phyloP scores from a whole-genome alignment of 2,113 vertebrate genomes.

The Corythornis vintsioides region DNA sequence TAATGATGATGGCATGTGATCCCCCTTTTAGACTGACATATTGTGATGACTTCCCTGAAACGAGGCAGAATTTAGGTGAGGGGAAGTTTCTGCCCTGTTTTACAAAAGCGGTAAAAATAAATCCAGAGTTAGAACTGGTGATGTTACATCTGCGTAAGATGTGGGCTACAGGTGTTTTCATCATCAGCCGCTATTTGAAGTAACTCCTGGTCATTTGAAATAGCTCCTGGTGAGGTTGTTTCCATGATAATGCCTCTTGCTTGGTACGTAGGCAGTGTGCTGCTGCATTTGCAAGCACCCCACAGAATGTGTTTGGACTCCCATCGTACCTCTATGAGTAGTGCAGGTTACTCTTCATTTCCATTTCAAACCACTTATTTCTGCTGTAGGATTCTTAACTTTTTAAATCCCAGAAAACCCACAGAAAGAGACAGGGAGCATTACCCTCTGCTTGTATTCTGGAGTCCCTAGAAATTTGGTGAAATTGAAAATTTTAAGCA shows the following conservation, averaged over 20 bases:
- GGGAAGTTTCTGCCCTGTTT: background rate
- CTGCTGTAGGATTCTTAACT: background rate
- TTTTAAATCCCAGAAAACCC: background rate
- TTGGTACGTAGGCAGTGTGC: background rate
- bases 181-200: background rate
- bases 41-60: background rate
- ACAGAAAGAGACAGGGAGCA: background rate
- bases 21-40: constrained; percentile 26
- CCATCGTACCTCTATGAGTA: background rate
- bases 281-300: background rate
- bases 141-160: background rate
- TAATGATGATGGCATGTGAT: background rate
- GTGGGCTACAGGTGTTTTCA: background rate
- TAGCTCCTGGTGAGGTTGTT: background rate
- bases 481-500: background rate
- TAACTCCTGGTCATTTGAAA: background rate
- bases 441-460: background rate
- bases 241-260: background rate
- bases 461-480: background rate
- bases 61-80: background rate
- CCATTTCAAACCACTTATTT: background rate
- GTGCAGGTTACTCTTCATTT: background rate
- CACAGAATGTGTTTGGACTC: background rate
- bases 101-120: background rate
- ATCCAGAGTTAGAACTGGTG: background rate